Evolutionary conservation across 2,797 vertebrate species (phyloP).

Genomic region (Mionectes olivaceus): DNA sequence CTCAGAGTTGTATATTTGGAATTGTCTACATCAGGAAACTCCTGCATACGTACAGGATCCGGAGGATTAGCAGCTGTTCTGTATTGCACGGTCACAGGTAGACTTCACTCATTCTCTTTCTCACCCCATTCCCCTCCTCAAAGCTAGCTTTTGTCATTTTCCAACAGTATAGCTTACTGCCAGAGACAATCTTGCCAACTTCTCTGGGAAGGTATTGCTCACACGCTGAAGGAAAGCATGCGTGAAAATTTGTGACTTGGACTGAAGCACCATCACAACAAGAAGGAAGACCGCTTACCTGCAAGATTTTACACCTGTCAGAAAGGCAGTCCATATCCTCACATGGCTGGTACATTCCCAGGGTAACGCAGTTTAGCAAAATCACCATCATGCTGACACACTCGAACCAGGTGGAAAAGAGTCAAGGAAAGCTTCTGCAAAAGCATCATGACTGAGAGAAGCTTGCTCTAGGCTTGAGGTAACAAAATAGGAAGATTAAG

Average conservation of each 20-base stretch:
- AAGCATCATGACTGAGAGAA: not conserved
- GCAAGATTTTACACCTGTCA: conserved; percentile 95
- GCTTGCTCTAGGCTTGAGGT: not conserved
- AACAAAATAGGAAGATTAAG: not conserved
- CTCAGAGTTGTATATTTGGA: not conserved
- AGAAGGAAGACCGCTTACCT: conserved; percentile 81
- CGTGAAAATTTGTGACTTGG: not conserved
- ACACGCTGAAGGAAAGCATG: not conserved
- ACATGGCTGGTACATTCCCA: conserved; percentile 98
- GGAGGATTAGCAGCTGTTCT: not conserved
- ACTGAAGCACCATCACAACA: not conserved
- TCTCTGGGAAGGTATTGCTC: not conserved
- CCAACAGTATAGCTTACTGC: not conserved
- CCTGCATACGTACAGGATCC: rapidly evolving
- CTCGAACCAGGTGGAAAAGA: conserved; percentile 91
- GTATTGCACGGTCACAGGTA: not conserved
- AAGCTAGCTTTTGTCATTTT: not conserved
- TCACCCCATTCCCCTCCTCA: not conserved
- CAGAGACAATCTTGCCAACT: not conserved
- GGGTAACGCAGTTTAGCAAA: conserved; percentile 95
- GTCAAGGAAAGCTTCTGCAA: conserved; percentile 74
- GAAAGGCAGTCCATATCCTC: conserved; percentile 98
- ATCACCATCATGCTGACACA: conserved; percentile 98
- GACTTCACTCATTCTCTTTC: not conserved
- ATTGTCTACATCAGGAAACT: not conserved